A percentile compares a stretch with the other conserved stretches of the same genome.
These are phyloP conservation scores for Zaprionus vittiger DNA, from an alignment of 1,140 invertebrate species.

Conservation along the genomic window DNA sequence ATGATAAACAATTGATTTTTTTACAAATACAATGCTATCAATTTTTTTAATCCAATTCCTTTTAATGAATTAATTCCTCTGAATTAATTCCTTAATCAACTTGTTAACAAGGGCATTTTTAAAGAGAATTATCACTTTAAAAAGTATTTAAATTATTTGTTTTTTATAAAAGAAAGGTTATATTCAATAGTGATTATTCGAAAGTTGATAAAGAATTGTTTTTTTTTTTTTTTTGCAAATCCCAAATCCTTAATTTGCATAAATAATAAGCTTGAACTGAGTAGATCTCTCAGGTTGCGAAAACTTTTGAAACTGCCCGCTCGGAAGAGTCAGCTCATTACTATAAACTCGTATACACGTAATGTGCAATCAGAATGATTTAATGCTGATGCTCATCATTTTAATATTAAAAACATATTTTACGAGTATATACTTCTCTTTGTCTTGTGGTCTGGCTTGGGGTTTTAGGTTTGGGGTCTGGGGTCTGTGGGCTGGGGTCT, in stretches of 20 bases:
- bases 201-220: neutral
- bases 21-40: too few relatives aligned
- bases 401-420: conserved; percentile 31
- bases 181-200: too few relatives aligned
- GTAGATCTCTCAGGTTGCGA: neutral
- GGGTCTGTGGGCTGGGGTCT: neutral
- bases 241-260: too few relatives aligned
- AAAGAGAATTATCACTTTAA: too few relatives aligned
- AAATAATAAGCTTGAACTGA: neutral
- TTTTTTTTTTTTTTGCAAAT: neutral
- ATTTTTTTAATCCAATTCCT: too few relatives aligned
- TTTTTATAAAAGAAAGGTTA: too few relatives aligned
- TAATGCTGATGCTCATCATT: conserved; percentile 61
- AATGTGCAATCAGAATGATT: conserved; percentile 67
- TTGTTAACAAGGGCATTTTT: too few relatives aligned
- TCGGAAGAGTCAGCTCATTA: conserved; percentile 18
- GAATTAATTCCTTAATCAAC: too few relatives aligned
- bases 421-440: conserved; percentile 37
- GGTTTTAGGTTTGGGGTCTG: neutral
- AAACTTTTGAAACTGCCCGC: neutral
- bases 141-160: too few relatives aligned
- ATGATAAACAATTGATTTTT: too few relatives aligned
- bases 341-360: conserved; percentile 14
- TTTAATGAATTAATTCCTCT: too few relatives aligned
- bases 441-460: conserved; percentile 36